Base-by-base conservation (phyloP, 2,888 invertebrate genomes). In the Serripes groenlandicus region DNA sequence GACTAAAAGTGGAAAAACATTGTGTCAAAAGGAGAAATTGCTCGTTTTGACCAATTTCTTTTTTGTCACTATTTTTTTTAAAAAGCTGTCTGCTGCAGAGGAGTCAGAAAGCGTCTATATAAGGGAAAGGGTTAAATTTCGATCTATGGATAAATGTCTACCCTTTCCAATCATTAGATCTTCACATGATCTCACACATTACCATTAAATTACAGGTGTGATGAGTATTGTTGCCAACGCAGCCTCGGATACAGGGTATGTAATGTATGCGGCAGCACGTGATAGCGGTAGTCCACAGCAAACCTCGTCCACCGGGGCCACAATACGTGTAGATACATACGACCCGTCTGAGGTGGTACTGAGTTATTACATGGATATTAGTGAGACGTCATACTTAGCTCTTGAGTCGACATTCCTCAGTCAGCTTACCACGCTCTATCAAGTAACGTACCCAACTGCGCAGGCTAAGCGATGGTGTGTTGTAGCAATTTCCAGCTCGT, bases 301-400 rank as follows among this genome's bases (percentile, higher is more conserved):
- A 11, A 81, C 81, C 0, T 82, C 92, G 1, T 68, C 74, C 35
- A 88, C 88, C 3, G 83, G 88, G n/a, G 89, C 90, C 1, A 88
- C 88, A 18, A 64, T 93, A 3, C 76, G 91, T 64, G 87, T 92
- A 11, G 92, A 93, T 78, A 90, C 92, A 9, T 93, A 90, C 69
- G 75, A 88, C 5, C 91, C 92, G 7, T 80, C 85, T 32, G 37
- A 56, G 0, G 78, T 85, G 49, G 81, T 88, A 5, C 81, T 91
- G 0, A 87, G 83, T 9, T 88, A 88, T 69, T 77, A 78, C 68
- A 78, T 91, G 71, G 58, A 66, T 34, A 86, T 90, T 26, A 88
- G 77, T 76, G 82, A 83, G 42, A 68, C 83, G 0, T 69, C 80
- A 11, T 92, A 89, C 74, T 49, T 85, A 23, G 78, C 81, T 0